These are phyloP conservation scores for Edolisoma coerulescens DNA, from an alignment of 2,113 vertebrate genomes.

Conservation along the genomic window DNA sequence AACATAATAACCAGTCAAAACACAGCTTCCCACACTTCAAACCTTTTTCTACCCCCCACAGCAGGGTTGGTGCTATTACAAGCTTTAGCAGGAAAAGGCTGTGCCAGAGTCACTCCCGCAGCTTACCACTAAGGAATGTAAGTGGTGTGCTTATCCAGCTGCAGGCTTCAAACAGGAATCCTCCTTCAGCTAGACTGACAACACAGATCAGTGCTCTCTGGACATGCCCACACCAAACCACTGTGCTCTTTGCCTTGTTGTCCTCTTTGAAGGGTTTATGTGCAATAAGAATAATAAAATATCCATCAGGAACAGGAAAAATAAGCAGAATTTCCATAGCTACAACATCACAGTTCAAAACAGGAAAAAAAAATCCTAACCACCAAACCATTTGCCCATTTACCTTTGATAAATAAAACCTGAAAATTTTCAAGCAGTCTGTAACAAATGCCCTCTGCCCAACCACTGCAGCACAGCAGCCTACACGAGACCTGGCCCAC, in stretches of 20 bases:
- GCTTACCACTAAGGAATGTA: slow-evolving; percentile 12
- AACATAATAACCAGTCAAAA: not conserved
- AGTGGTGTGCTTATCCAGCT: not conserved
- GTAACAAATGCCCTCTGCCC: not conserved
- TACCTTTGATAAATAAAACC: not conserved
- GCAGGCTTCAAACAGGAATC: not conserved
- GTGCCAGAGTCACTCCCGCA: not conserved
- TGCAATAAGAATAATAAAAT: not conserved
- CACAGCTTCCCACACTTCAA: not conserved
- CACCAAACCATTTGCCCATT: not conserved
- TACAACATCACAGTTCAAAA: not conserved
- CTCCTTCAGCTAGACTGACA: not conserved
- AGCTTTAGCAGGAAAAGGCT: not conserved
- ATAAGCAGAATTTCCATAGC: not conserved
- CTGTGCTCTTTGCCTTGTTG: not conserved
- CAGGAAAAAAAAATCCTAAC: not conserved
- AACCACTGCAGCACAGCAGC: not conserved
- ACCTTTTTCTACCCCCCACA: not conserved
- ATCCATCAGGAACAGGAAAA: not conserved
- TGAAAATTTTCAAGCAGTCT: not conserved
- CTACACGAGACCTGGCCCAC: rapidly evolving
- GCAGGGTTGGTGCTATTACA: not conserved
- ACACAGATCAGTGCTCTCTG: not conserved
- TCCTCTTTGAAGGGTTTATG: not conserved
- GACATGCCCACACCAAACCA: not conserved